phyloP scores from a whole-genome alignment of 2,113 vertebrate genomes.

The Poeciliopsis prolifica region DNA sequence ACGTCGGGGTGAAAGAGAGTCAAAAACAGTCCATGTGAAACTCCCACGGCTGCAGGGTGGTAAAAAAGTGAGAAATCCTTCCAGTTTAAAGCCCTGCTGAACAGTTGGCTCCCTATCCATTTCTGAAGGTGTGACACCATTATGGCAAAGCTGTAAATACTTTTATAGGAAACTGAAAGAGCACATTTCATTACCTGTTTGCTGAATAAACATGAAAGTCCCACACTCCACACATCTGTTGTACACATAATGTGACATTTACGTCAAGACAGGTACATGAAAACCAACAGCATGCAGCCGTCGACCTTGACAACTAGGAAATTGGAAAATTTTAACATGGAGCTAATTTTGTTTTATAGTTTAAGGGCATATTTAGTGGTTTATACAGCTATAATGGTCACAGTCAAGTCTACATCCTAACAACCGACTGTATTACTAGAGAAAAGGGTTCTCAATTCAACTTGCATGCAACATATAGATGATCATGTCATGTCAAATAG shows the following conservation, averaged over 20 bases:
- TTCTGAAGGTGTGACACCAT: constrained; percentile 26
- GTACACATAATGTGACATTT: constrained; percentile 38
- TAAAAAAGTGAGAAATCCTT: constrained; percentile 48
- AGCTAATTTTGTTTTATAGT: not conserved
- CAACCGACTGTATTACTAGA: not conserved
- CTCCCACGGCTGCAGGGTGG: constrained; percentile 45
- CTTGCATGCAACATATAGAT: constrained; percentile 30
- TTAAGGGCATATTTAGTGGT: not conserved
- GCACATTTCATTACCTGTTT: constrained; percentile 29
- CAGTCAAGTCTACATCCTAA: not conserved
- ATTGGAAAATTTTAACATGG: not conserved
- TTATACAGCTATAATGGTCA: not conserved
- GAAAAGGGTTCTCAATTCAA: constrained; percentile 13
- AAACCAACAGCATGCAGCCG: not conserved
- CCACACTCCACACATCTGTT: not conserved
- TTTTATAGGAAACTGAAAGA: constrained; percentile 19
- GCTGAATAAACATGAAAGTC: constrained; percentile 35
- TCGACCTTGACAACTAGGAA: constrained; percentile 7
- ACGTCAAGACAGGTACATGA: constrained; percentile 11
- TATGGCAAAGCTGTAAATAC: constrained; percentile 53
- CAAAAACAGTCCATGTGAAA: constrained; percentile 72
- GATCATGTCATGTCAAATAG: constrained; percentile 40
- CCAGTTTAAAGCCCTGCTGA: constrained; percentile 10
- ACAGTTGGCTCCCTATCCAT: constrained; percentile 14
- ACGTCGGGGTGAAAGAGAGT: constrained; percentile 60